Evolutionary conservation across 2,797 vertebrate species (phyloP), one percentile per base, ranked within the genome.

Genomic region (Melanotaenia trifasciata): DNA sequence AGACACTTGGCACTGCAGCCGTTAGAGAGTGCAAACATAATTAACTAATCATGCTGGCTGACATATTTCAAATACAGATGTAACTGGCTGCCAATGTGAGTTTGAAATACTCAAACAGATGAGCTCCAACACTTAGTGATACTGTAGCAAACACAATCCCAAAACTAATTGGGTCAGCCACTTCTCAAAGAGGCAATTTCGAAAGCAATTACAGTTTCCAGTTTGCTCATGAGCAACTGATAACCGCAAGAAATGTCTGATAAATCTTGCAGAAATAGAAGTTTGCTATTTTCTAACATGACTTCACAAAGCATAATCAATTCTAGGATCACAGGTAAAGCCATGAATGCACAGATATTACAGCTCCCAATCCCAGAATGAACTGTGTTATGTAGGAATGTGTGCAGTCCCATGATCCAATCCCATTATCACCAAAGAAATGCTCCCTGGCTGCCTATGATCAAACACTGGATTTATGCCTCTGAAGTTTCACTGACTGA

Each of bases 91-190:
- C 86, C 84, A 85, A 67, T 83, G 85, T 69, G 84, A 84, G 89
- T 90, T 88, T 91, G 76, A 92, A 91, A 93, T 87, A 91, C 88
- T 89, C 81, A 90, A 83, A 78, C 75, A 78, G 91, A 89, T 79
- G 83, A 92, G 88, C 77, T 35, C 53, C 81, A 74, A 84, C 69
- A 79, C 76, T 79, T 82, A 83, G 78, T 36, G 70, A 90, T 84
- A 88, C 85, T 84, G 86, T 89, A 84, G 81, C 71, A 81, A 92
- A 92, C 87, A 82, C 87, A 89, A 85, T 91, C 82, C 83, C 81
- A 70, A 78, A 87, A 84, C 84, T 94, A 92, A 92, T 92, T 90
- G 89, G 84, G 86, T 92, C 90, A 89, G 88, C 88, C 86, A 72
- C 82, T 77, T 82, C 84, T 91, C 84, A 91, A 87, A 93, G 74